Conservation (phyloP, 2,113 vertebrate genomes). For the Quiscalus mexicanus region DNA sequence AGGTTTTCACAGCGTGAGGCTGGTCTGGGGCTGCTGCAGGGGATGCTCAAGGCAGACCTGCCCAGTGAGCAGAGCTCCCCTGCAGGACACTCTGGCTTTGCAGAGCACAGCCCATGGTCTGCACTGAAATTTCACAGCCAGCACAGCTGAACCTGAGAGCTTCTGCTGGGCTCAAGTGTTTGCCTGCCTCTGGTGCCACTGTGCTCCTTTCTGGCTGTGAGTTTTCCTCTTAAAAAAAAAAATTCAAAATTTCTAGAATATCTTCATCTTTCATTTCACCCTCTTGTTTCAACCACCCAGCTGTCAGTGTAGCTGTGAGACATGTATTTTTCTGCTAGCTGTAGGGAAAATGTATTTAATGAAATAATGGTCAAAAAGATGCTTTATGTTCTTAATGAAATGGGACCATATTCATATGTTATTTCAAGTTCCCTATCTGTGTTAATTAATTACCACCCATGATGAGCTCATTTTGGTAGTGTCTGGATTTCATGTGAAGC, state of each 20-base stretch:
- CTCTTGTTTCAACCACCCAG: background rate
- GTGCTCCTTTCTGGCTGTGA: background rate
- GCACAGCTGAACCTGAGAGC: too few relatives aligned
- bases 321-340: background rate
- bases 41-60: background rate
- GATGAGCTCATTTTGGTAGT: conserved; percentile 18
- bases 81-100: background rate
- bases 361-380: background rate
- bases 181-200: background rate
- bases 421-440: conserved; percentile 8
- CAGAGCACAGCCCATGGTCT: background rate
- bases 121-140: accelerated
- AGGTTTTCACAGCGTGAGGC: background rate
- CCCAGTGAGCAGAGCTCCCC: background rate
- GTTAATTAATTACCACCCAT: conserved; percentile 56
- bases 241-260: background rate
- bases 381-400: conserved; percentile 14
- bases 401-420: conserved; percentile 5
- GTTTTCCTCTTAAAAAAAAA: background rate
- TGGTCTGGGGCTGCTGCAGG: background rate
- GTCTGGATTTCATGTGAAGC: conserved; percentile 27
- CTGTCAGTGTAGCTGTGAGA: background rate
- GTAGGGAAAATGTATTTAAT: conserved; percentile 7
- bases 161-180: background rate
- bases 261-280: background rate